Percentiles rank a stretch among this genome's conserved stretches.
phyloP scores from a whole-genome alignment of 92 coral and sea anemone species.

The Diadumene lineata region DNA sequence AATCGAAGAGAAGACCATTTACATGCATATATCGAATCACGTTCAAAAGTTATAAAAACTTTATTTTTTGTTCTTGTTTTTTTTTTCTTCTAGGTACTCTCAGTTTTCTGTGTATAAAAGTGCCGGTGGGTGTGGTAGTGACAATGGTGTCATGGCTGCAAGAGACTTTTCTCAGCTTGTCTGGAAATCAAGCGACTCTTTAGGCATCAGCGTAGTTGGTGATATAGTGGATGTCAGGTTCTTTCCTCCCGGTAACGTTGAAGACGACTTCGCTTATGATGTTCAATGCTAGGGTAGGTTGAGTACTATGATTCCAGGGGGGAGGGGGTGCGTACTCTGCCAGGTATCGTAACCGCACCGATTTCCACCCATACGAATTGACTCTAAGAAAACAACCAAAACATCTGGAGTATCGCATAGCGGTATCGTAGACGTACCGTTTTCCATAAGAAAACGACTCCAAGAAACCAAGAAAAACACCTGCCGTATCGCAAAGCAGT shows the following conservation, averaged over 20 bases:
- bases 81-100: not conserved
- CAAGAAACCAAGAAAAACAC: too few species aligned
- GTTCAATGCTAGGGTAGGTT: conserved; percentile 4
- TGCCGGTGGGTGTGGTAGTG: conserved; percentile 12
- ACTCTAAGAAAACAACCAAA: too few species aligned
- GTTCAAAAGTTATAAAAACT: too few species aligned
- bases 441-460: too few species aligned
- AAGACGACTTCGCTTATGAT: conserved; percentile 9
- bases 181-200: not conserved
- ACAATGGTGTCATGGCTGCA: conserved; percentile 9
- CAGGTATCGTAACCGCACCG: too few species aligned
- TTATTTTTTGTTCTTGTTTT: not conserved
- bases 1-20: too few species aligned
- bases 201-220: conserved; percentile 16
- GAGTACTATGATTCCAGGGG: not conserved
- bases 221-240: conserved; percentile 19
- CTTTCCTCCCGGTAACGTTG: conserved; percentile 31
- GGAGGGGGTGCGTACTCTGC: too few species aligned
- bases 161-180: conserved; percentile 19
- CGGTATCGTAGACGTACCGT: too few species aligned
- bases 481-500: too few species aligned
- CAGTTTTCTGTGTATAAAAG: not conserved
- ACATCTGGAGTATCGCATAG: too few species aligned
- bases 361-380: too few species aligned
- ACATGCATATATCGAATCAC: too few species aligned